phyloP scores from a whole-genome alignment of 2,888 invertebrate species.

The Buathra laborator region DNA sequence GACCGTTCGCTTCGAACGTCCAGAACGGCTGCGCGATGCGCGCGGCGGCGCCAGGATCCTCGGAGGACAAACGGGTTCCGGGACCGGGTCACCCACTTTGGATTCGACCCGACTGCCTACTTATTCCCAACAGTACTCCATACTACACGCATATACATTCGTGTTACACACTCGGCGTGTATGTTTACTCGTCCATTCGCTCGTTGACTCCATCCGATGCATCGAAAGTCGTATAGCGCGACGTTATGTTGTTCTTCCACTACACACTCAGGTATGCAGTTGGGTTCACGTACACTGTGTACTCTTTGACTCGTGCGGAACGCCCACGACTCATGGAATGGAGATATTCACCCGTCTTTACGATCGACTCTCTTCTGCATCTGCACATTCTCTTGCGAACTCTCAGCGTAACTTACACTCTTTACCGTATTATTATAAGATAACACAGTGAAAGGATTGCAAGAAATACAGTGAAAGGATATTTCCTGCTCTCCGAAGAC shows the following conservation, averaged over 20 bases:
- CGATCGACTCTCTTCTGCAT: slow-evolving; percentile 49
- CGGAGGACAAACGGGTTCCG: slow-evolving; percentile 81
- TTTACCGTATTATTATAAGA: background rate
- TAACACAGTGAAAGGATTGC: slow-evolving; percentile 18
- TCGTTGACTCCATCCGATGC: slow-evolving; percentile 39
- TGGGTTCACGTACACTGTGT: slow-evolving; percentile 6
- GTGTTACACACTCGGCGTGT: slow-evolving; percentile 10
- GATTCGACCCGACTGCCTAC: slow-evolving; percentile 74
- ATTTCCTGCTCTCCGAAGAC: background rate
- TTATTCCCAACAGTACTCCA: slow-evolving; percentile 73
- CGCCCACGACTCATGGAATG: slow-evolving; percentile 61
- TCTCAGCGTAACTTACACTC: slow-evolving; percentile 15
- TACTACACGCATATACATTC: background rate
- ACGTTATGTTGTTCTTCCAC: slow-evolving; percentile 51
- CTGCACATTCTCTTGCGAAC: slow-evolving; percentile 46
- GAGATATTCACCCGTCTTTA: slow-evolving; percentile 60
- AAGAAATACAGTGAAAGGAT: slow-evolving; percentile 34
- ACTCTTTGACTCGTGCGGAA: slow-evolving; percentile 53
- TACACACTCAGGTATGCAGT: slow-evolving; percentile 31
- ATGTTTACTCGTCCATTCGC: slow-evolving; percentile 29
- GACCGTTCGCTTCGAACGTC: slow-evolving; percentile 42
- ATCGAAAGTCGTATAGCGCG: slow-evolving; percentile 62
- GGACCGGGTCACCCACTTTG: slow-evolving; percentile 83
- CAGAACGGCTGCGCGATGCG: background rate
- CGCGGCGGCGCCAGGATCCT: slow-evolving; percentile 60